phyloP scores from a whole-genome alignment of 2,888 invertebrate genomes.

The Cylloceria caligata region DNA sequence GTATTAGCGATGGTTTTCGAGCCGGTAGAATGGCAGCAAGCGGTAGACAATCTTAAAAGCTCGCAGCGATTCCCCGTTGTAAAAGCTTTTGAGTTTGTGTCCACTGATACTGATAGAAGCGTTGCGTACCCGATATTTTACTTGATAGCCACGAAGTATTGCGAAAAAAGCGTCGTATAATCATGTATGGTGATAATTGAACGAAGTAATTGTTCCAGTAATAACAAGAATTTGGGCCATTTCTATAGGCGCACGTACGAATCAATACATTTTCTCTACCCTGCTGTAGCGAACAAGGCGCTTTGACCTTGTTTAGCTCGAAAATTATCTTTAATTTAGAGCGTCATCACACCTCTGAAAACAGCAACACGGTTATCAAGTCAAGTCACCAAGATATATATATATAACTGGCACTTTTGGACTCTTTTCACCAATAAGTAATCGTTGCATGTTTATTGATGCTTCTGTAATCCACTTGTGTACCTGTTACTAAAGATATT shows the following conservation, averaged over 20 bases:
- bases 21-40: slow-evolving; percentile 16
- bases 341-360: neutral
- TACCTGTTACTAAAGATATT: slow-evolving; percentile 53
- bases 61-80: neutral
- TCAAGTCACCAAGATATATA: slow-evolving; percentile 6
- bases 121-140: neutral
- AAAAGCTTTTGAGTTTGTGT: slow-evolving; percentile 20
- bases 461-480: slow-evolving; percentile 58
- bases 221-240: slow-evolving; percentile 20
- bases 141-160: neutral
- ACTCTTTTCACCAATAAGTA: slow-evolving; percentile 38
- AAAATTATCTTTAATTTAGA: slow-evolving; percentile 10
- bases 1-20: slow-evolving; percentile 5
- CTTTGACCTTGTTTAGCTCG: slow-evolving; percentile 26
- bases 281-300: slow-evolving; percentile 15
- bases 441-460: slow-evolving; percentile 42
- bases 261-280: slow-evolving; percentile 40
- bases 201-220: neutral
- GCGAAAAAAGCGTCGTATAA: slow-evolving; percentile 27
- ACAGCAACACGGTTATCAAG: neutral
- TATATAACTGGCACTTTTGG: slow-evolving; percentile 16
- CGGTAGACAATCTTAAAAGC: neutral
- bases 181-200: slow-evolving; percentile 25
- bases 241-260: neutral
- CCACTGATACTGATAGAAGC: slow-evolving; percentile 27